Evolutionary conservation across 2,888 invertebrate genomes (phyloP).

Genomic region (Drosophila seclusa): DNA sequence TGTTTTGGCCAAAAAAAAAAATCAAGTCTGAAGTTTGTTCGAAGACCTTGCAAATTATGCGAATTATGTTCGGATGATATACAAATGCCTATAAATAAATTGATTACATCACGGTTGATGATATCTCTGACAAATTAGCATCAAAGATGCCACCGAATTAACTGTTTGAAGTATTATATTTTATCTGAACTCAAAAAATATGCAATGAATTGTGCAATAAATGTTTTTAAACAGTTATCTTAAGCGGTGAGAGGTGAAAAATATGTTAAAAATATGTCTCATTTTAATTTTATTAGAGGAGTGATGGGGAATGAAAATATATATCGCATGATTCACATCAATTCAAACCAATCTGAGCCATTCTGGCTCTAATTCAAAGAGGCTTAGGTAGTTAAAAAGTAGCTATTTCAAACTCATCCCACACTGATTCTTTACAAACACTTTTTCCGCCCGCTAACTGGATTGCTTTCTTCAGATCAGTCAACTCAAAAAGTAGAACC

Average conservation of each 20-base stretch:
- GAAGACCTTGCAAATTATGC: conserved; percentile 65
- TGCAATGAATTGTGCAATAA: background rate
- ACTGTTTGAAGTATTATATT: too few species aligned
- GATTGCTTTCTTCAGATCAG: conserved; percentile 21
- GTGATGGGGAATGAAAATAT: background rate
- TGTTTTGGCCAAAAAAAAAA: conserved; percentile 31
- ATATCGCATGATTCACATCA: background rate
- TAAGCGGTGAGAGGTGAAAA: background rate
- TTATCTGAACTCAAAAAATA: background rate
- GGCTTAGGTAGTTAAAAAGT: background rate
- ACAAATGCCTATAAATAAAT: conserved; percentile 33
- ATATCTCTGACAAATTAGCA: background rate
- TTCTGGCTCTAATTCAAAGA: too few species aligned
- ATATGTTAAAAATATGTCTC: background rate
- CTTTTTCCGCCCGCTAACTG: background rate
- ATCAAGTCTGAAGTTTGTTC: conserved; percentile 38
- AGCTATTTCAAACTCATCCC: background rate
- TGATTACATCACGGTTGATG: conserved; percentile 31
- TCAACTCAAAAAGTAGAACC: background rate
- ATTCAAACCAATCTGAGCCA: too few species aligned
- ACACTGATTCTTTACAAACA: background rate
- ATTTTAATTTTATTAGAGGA: background rate
- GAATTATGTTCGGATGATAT: conserved; percentile 24
- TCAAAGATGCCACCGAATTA: background rate
- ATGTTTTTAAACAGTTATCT: too few species aligned